Conservation (phyloP, 2,797 vertebrate genomes). For the Tragelaphus oryx region DNA sequence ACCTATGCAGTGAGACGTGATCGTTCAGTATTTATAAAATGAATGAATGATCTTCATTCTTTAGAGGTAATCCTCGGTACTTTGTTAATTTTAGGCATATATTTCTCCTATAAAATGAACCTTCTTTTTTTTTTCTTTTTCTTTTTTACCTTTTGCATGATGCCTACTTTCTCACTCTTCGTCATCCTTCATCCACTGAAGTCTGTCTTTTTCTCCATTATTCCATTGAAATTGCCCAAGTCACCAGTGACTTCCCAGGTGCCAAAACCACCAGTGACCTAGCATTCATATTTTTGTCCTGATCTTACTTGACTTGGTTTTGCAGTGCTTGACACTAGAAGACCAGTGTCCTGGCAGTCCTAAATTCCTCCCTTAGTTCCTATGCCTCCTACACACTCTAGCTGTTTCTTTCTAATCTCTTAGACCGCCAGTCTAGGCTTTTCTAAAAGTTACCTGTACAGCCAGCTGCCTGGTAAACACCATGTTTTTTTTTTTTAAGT, state of each 20-base stretch:
- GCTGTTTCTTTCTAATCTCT: neutral
- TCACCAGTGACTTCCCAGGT: neutral
- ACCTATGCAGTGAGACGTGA: neutral
- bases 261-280: neutral
- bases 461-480: neutral
- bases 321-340: neutral
- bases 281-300: neutral
- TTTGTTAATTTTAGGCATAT: neutral
- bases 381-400: neutral
- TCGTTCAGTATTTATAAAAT: neutral
- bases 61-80: neutral
- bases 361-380: neutral
- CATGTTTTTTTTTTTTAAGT: neutral
- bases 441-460: neutral
- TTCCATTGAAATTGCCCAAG: neutral
- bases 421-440: neutral
- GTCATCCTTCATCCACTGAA: neutral
- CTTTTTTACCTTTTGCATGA: neutral
- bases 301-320: neutral
- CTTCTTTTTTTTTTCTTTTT: neutral
- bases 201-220: neutral
- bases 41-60: neutral
- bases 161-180: neutral
- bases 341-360: neutral
- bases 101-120: neutral